Evolutionary conservation across 2,797 vertebrate species (phyloP).

Genomic region (Coranthus polyacanthus): DNA sequence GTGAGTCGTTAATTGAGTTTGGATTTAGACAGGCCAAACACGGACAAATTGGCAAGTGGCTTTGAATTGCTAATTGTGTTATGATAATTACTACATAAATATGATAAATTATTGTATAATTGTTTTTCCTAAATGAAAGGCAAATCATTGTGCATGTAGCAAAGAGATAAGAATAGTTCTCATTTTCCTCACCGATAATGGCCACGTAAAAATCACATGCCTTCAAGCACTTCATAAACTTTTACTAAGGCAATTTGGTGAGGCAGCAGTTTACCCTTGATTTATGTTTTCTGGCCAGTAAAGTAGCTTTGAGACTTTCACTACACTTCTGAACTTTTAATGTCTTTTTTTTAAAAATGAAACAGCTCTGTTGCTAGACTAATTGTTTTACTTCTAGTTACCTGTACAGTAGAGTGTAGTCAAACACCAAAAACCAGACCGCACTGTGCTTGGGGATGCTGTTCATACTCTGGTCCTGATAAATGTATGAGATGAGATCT

Average conservation of each 20-base stretch:
- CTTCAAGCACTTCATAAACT: constrained; percentile 52
- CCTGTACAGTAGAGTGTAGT: background rate
- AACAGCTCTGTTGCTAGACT: background rate
- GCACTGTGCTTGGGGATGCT: background rate
- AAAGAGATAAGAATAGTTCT: constrained; percentile 47
- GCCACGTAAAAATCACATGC: constrained; percentile 47
- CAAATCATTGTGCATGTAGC: constrained; percentile 36
- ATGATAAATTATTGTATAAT: constrained; percentile 31
- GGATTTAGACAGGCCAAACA: constrained; percentile 64
- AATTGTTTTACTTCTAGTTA: no score
- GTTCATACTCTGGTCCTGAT: background rate
- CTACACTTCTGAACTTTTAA: constrained; percentile 39
- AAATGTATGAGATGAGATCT: background rate
- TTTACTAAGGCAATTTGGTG: constrained; percentile 51
- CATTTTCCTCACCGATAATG: constrained; percentile 38
- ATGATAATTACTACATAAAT: constrained; percentile 65
- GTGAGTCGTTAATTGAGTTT: constrained; percentile 66
- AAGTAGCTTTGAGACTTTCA: constrained; percentile 17
- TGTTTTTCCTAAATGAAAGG: constrained; percentile 38
- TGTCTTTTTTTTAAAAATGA: constrained; percentile 32
- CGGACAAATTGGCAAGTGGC: constrained; percentile 50
- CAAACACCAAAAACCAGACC: background rate
- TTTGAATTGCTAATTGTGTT: constrained; percentile 64
- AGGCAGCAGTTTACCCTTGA: constrained; percentile 37
- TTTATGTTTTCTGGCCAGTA: constrained; percentile 23